A percentile compares a stretch with the other conserved stretches of the same genome.
These are phyloP conservation scores for Melanerpes formicivorus DNA, from an alignment of 2,113 vertebrate genomes.

Conservation along the genomic window DNA sequence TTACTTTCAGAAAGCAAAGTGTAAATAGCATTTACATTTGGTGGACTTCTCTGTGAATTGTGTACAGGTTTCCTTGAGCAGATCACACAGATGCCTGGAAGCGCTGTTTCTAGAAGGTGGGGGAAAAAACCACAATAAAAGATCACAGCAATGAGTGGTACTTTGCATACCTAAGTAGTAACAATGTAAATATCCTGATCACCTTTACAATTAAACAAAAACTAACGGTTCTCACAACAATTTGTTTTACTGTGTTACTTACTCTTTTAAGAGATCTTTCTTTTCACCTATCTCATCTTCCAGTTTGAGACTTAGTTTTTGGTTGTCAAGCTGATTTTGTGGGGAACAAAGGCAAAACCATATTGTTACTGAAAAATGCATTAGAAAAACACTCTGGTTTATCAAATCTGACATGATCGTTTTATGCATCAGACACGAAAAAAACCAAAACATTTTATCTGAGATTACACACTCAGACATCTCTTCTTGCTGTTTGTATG, in stretches of 20 bases:
- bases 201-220: background rate
- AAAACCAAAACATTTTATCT: background rate
- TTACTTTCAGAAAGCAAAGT: conserved; percentile 14
- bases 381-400: background rate
- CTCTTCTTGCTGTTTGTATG: background rate
- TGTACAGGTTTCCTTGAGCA: conserved; percentile 90
- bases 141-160: background rate
- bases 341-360: conserved; percentile 17
- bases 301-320: conserved; percentile 89
- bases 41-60: conserved; percentile 86
- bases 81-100: conserved; percentile 87
- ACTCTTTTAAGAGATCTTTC: conserved; percentile 91
- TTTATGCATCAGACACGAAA: background rate
- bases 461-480: background rate
- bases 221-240: background rate
- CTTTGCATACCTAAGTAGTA: background rate
- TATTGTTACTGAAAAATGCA: conserved; percentile 32
- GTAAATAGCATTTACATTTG: conserved; percentile 83
- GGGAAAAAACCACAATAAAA: background rate
- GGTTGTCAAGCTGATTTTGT: conserved; percentile 89
- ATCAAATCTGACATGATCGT: background rate
- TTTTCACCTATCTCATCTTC: conserved; percentile 91
- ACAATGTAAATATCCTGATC: background rate
- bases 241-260: conserved; percentile 56
- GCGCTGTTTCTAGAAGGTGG: conserved; percentile 78